Evolutionary conservation across 2,888 invertebrate species (phyloP), one percentile per base, ranked within the genome.

Genomic region (Drosophila anomalata): DNA sequence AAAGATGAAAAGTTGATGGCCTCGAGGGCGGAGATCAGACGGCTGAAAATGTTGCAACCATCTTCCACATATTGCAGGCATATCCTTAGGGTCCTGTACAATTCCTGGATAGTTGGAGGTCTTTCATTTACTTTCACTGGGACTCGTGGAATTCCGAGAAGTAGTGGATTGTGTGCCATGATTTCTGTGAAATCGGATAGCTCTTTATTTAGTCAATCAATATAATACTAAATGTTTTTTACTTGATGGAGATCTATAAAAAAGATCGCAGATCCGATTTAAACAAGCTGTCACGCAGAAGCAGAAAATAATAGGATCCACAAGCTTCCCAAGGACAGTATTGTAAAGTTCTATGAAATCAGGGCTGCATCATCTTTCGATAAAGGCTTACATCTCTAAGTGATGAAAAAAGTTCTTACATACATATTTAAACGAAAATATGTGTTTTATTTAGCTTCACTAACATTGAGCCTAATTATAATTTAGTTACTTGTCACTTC

Each of bases 381-480:
- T 33, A 33, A 12, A 12, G 12, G 3, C n/a, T 36, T 6, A n/a
- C n/a, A 36, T 36, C 14, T 14, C 36, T n/a, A 7, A n/a, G 7
- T 33, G 12, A 33, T n/a, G 33, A 5, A 1, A 33, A 33, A 33
- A 12, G 33, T 33, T 33, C 12, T 22, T 2, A 22, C 22, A 22
- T 22, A 22, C 3, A 22, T 3, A 22, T 22, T 17, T 17, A 1
- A 17, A 17, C 17, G 1, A 22, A 22, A 22, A 4, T 22, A 22
- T 22, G 9, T 11, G 9, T 4, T 3, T 42, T 39, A 9, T 17
- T 20, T 42, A 4, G 3, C 8, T 20, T 17, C 3, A 9, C 6
- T 7, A 31, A 20, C n/a, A 14, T 48, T n/a, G 26, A 24, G 26
- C 46, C 46, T 42, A 47, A 48, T 50, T 41, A 33, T 9, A 14